These are phyloP conservation scores for Drosophila sp. DNA, from an alignment of 1,140 invertebrate genomes.

Conservation along the genomic window DNA sequence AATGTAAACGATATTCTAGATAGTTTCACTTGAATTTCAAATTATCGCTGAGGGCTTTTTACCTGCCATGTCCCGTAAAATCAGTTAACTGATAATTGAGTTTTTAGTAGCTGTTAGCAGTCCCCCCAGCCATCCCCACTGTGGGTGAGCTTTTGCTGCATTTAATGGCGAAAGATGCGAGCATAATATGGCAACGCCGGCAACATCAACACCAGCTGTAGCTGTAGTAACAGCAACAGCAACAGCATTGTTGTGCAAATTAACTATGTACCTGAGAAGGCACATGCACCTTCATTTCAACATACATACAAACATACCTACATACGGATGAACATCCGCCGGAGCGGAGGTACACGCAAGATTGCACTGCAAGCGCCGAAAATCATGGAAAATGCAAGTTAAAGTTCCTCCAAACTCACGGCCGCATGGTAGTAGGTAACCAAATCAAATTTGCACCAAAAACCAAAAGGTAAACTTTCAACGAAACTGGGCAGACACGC, in stretches of 20 bases:
- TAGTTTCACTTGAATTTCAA: neutral
- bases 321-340: neutral
- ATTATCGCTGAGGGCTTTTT: neutral
- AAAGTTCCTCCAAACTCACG: slow-evolving; percentile 56
- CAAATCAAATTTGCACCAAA: slow-evolving; percentile 80
- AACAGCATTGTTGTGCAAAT: slow-evolving; percentile 70
- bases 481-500: slow-evolving; percentile 52
- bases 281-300: neutral
- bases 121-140: slow-evolving; percentile 35
- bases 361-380: slow-evolving; percentile 23
- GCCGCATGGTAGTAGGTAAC: slow-evolving; percentile 25
- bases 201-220: neutral
- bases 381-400: slow-evolving; percentile 58
- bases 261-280: slow-evolving; percentile 48
- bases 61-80: slow-evolving; percentile 20
- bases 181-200: slow-evolving; percentile 28
- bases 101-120: slow-evolving; percentile 78
- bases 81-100: slow-evolving; percentile 69
- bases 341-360: slow-evolving; percentile 11
- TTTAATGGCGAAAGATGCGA: slow-evolving; percentile 65
- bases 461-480: slow-evolving; percentile 78
- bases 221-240: slow-evolving; percentile 26
- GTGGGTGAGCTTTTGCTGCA: slow-evolving; percentile 59
- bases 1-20: neutral
- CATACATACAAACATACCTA: slow-evolving; percentile 9